Percentiles rank a stretch among this genome's conserved stretches.
These are phyloP conservation scores for Pampusana beccarii DNA, from an alignment of 2,113 vertebrate genomes.

Conservation along the genomic window DNA sequence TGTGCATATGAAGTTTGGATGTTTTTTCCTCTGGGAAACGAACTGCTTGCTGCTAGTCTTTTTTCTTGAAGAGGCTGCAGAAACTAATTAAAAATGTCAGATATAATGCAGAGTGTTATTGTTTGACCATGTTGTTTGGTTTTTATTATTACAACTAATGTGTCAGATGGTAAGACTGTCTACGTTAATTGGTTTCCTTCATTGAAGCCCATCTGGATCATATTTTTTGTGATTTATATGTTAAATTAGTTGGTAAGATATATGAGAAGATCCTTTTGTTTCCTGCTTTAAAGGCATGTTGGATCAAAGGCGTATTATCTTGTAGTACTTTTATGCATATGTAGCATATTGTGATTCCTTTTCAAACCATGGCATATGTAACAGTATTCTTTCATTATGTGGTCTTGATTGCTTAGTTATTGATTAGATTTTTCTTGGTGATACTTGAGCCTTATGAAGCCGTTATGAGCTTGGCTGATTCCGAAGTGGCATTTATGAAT, in stretches of 20 bases:
- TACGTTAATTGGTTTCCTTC: conserved; percentile 66
- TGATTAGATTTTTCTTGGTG: conserved; percentile 36
- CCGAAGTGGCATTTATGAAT: background rate
- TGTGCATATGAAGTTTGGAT: background rate
- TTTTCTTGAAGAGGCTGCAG: conserved; percentile 36
- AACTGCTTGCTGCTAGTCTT: conserved; percentile 34
- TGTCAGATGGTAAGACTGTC: conserved; percentile 68
- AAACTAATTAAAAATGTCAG: conserved; percentile 69
- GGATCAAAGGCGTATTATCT: conserved; percentile 56
- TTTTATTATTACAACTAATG: conserved; percentile 69
- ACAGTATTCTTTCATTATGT: background rate
- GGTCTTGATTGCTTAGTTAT: conserved; percentile 1
- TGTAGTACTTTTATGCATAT: conserved; percentile 32
- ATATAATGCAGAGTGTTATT: conserved; percentile 40
- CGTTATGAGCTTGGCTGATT: background rate
- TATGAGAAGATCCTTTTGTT: conserved; percentile 68
- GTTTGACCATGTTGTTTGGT: conserved; percentile 61
- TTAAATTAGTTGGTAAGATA: conserved; percentile 63
- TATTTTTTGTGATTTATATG: conserved; percentile 68
- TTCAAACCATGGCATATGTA: background rate
- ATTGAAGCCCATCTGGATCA: conserved; percentile 67
- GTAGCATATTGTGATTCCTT: conserved; percentile 18
- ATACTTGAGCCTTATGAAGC: background rate
- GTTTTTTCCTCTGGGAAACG: conserved; percentile 46
- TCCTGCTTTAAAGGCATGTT: conserved; percentile 54